Evolutionary conservation across 2,113 vertebrate species (phyloP), one percentile per base, ranked within the genome.

Genomic region (Hemibagrus wyckioides): DNA sequence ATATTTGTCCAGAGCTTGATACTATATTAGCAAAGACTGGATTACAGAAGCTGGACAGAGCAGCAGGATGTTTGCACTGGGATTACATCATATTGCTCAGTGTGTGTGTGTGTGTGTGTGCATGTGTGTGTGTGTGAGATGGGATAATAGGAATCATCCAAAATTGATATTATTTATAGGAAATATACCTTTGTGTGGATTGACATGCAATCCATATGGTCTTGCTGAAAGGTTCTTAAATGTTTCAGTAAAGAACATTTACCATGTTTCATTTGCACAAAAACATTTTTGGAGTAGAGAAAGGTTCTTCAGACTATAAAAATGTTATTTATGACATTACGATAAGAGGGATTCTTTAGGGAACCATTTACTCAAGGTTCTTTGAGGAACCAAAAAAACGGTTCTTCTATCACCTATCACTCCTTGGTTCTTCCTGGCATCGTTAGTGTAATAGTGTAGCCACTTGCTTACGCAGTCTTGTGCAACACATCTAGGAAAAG

Each of bases 31-130:
- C 39, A 63, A 82, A 82, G 80, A 48, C 44, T 48, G 44, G 44
- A 25, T 65, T 65, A 63, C 36, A 82, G 25, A 44, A 28, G 80
- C 80, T 48, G 39, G 15, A 82, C 25, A 6, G 80, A 82, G 59
- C 14, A 65, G 36, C 0, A 39, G 14, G 25, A 82, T 63, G 57
- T 82, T 82, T 82, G 80, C 80, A n/a, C 39, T 82, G 15, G 57
- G 80, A 63, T 63, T 63, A 82, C 80, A 82, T 82, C 80, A 82
- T 44, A 9, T 8, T 82, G 39, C 59, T 82, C 23, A 28, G 56
- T 82, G 56, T 44, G 23, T 44, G 14, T 77, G 28, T 52, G 21
- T 41, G 39, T 23, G 8, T 41, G 21, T 73, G 7, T 48, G 71
- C 23, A 4, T 4, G 8, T 3, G 21, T 41, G 61, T 11, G n/a